Conservation (phyloP, 2,797 vertebrate species). For the Peromyscus attwateri region DNA sequence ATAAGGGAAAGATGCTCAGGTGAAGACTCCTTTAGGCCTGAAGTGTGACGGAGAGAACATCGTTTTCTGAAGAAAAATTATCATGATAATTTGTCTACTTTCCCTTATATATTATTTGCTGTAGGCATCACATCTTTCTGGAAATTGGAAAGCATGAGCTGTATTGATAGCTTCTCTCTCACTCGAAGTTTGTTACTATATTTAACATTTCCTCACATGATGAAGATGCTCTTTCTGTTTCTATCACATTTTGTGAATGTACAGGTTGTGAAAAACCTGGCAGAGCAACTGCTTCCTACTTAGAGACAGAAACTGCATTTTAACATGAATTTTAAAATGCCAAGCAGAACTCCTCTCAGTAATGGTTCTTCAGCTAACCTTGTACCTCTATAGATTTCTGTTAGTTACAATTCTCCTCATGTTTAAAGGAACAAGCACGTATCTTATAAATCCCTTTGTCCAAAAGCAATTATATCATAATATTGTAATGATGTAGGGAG, state of each 20-base stretch:
- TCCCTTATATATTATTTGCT: conserved; percentile 54
- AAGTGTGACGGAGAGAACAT: neutral
- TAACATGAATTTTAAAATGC: conserved; percentile 21
- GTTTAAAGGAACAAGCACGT: neutral
- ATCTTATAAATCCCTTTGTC: neutral
- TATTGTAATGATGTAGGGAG: neutral
- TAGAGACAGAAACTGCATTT: conserved; percentile 19
- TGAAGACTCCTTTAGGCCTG: neutral
- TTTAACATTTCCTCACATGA: conserved; percentile 66
- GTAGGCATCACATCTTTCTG: conserved; percentile 58
- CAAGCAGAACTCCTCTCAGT: conserved; percentile 13
- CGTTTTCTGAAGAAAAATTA: conserved; percentile 58
- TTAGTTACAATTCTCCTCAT: neutral
- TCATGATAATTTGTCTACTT: conserved; percentile 5
- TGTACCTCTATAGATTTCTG: conserved; percentile 18
- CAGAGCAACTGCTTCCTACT: conserved; percentile 42
- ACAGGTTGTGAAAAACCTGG: conserved; percentile 52
- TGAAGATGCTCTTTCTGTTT: conserved; percentile 61
- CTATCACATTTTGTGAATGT: conserved; percentile 25
- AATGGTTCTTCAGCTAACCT: neutral
- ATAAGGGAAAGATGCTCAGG: neutral
- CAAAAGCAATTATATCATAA: neutral
- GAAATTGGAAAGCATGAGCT: conserved; percentile 44
- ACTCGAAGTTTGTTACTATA: conserved; percentile 37
- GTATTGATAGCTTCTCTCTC: conserved; percentile 55